Evolutionary conservation across 2,797 vertebrate genomes (phyloP).

Genomic region (Melopsittacus undulatus): DNA sequence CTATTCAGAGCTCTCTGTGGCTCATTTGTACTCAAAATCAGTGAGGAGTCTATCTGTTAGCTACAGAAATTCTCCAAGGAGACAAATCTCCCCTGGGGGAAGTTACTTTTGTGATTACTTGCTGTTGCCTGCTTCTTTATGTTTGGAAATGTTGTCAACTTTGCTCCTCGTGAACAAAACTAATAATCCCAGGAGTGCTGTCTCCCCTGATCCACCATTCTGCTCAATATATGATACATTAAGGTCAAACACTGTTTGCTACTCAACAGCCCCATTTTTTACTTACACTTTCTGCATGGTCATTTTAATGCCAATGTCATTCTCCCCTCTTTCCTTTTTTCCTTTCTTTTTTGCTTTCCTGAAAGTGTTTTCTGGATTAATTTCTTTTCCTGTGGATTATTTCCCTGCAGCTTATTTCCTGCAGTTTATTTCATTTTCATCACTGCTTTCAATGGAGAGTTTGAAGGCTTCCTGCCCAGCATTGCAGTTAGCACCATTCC

Average conservation of each 20-base stretch:
- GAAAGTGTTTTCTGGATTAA: neutral
- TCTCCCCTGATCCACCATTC: neutral
- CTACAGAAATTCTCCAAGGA: neutral
- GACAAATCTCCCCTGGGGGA: neutral
- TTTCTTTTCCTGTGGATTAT: neutral
- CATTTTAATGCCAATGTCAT: neutral
- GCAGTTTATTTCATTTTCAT: neutral
- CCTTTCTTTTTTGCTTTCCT: neutral
- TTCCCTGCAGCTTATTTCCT: neutral
- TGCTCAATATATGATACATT: neutral
- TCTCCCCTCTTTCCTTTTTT: neutral
- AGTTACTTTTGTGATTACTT: slow-evolving; percentile 12
- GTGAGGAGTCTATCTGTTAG: neutral
- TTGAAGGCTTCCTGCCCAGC: neutral
- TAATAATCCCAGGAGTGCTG: neutral
- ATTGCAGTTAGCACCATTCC: neutral
- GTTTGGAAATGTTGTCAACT: slow-evolving; percentile 8
- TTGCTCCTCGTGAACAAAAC: neutral
- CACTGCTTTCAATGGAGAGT: neutral
- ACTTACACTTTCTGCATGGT: neutral
- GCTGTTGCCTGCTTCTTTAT: neutral
- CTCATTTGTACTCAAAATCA: neutral
- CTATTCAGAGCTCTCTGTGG: neutral
- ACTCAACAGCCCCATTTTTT: neutral
- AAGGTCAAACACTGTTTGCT: slow-evolving; percentile 13